Conservation (phyloP, 2,113 vertebrate species). For the Xenopus laevis region DNA sequence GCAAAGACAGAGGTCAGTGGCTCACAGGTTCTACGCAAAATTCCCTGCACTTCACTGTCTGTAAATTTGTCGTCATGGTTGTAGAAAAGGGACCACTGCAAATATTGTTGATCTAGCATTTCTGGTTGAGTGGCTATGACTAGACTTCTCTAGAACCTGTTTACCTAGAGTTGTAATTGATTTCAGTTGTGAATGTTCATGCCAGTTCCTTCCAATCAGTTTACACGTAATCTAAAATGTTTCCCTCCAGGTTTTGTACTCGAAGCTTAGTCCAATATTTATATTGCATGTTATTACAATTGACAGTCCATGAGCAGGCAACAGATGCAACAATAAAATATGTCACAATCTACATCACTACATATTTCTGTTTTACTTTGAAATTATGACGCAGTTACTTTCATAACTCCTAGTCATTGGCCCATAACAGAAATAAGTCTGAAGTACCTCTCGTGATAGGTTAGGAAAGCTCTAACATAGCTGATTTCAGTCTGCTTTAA, state of each 20-base stretch:
- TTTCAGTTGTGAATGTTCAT: slow-evolving; percentile 21
- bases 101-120: slow-evolving; percentile 25
- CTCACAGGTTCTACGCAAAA: neutral
- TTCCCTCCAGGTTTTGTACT: neutral
- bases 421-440: slow-evolving; percentile 29
- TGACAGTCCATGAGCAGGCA: neutral
- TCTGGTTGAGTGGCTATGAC: slow-evolving; percentile 32
- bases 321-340: neutral
- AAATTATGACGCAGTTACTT: slow-evolving; percentile 21
- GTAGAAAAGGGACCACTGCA: slow-evolving; percentile 28
- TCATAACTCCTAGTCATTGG: slow-evolving; percentile 18
- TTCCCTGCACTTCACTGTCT: slow-evolving; percentile 12
- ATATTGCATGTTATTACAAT: slow-evolving; percentile 7
- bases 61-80: slow-evolving; percentile 6
- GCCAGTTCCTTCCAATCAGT: slow-evolving; percentile 2
- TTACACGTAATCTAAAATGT: neutral
- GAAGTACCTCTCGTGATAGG: neutral
- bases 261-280: slow-evolving; percentile 28
- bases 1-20: neutral
- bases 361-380: slow-evolving; percentile 6
- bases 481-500: too few species aligned
- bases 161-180: slow-evolving; percentile 19
- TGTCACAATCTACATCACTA: slow-evolving; percentile 10
- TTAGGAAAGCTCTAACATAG: too few species aligned
- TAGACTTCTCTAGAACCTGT: slow-evolving; percentile 8